phyloP scores from a whole-genome alignment of 2,888 invertebrate genomes.

The Epistrophella euchroma region DNA sequence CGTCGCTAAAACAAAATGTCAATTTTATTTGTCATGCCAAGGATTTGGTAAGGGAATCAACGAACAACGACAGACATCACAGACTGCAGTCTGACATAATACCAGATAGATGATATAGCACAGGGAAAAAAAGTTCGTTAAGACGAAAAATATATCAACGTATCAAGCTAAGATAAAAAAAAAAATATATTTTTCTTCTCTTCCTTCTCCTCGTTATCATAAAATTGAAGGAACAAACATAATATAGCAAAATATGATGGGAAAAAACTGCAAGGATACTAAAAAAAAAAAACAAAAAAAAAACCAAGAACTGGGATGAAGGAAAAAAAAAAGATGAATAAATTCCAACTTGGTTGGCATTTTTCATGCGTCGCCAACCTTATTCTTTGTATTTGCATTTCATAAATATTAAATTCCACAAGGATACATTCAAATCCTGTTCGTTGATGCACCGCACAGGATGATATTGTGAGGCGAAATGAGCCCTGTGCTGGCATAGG shows the following conservation, averaged over 20 bases:
- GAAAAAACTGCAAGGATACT: slow-evolving; percentile 44
- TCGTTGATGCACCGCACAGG: background rate
- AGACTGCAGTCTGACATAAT: slow-evolving; percentile 39
- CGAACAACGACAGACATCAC: slow-evolving; percentile 34
- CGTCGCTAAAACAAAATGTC: slow-evolving; percentile 37
- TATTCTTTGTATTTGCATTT: slow-evolving; percentile 75
- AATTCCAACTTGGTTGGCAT: slow-evolving; percentile 69
- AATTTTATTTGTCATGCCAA: slow-evolving; percentile 61
- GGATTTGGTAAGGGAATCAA: slow-evolving; percentile 53
- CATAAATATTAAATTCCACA: slow-evolving; percentile 75
- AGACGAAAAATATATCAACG: slow-evolving; percentile 35
- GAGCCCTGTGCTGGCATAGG: slow-evolving; percentile 53
- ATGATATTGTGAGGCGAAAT: background rate
- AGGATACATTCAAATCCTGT: slow-evolving; percentile 60
- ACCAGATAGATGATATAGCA: slow-evolving; percentile 38
- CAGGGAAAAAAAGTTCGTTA: slow-evolving; percentile 55
- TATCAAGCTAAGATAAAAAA: background rate
- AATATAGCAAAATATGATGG: slow-evolving; percentile 7
- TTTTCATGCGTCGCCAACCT: slow-evolving; percentile 73
- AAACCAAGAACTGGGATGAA: slow-evolving; percentile 1
- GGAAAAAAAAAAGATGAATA: slow-evolving; percentile 44
- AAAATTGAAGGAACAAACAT: slow-evolving; percentile 60
- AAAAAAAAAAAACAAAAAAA: slow-evolving; percentile 4
- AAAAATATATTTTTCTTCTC: slow-evolving; percentile 20
- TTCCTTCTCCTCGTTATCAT: slow-evolving; percentile 65